phyloP scores from a whole-genome alignment of 2,113 vertebrate species.

The Penelope pileata region DNA sequence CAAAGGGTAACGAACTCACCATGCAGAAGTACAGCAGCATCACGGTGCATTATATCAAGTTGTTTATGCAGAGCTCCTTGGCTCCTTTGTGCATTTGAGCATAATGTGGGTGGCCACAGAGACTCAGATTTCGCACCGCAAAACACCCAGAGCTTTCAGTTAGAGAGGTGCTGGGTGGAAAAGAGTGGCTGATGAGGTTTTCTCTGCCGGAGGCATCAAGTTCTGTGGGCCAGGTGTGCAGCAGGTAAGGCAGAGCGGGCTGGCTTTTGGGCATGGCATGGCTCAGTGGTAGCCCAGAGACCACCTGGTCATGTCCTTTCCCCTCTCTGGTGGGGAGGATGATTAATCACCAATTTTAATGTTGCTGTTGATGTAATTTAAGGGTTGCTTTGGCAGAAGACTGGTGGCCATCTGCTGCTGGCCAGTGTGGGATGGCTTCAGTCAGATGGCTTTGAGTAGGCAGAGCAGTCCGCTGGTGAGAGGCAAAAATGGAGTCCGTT shows the following conservation, averaged over 20 bases:
- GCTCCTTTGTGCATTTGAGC: not conserved
- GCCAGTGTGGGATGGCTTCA: not conserved
- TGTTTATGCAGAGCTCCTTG: slow-evolving; percentile 52
- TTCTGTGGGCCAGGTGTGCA: not conserved
- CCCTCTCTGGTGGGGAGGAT: not conserved
- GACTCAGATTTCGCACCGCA: not conserved
- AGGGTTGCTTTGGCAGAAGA: not conserved
- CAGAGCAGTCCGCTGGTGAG: not conserved
- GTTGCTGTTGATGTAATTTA: not conserved
- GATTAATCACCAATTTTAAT: not conserved
- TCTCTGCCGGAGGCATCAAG: not conserved
- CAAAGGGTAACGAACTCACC: slow-evolving; percentile 42
- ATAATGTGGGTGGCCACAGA: slow-evolving; percentile 38
- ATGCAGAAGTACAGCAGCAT: slow-evolving; percentile 26
- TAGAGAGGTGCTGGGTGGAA: not conserved
- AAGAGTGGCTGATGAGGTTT: not conserved
- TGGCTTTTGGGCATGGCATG: not conserved
- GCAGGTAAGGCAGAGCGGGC: not conserved
- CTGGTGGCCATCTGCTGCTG: not conserved
- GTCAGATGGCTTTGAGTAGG: not conserved
- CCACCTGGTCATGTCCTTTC: not conserved
- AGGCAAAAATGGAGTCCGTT: not conserved
- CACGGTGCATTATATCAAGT: slow-evolving; percentile 8
- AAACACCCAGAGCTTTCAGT: not conserved
- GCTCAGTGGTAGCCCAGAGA: not conserved